A percentile compares a stretch with the other conserved stretches of the same genome.
Evolutionary conservation across 2,888 invertebrate genomes (phyloP).

Genomic region (Dione vanillae): DNA sequence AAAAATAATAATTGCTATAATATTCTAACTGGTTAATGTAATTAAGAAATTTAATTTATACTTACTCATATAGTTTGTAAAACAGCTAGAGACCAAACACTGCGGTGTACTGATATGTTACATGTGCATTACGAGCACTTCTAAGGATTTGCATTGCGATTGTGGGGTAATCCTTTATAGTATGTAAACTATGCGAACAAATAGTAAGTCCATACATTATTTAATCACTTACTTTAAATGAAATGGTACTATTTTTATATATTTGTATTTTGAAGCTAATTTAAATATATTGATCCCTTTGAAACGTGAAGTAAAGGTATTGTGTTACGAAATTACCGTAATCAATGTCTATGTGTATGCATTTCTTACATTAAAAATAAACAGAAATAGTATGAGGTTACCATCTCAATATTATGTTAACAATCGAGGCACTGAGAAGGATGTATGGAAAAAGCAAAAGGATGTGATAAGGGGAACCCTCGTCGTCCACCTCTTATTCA

Average conservation of each 20-base stretch:
- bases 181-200: constrained; percentile 14
- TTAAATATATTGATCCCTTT: too few species aligned
- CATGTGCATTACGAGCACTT: constrained; percentile 8
- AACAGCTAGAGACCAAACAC: not conserved
- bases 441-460: too few species aligned
- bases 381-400: too few species aligned
- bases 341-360: too few species aligned
- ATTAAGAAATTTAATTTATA: not conserved
- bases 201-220: not conserved
- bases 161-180: constrained; percentile 19
- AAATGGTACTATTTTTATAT: not conserved
- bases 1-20: not conserved
- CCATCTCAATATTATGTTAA: too few species aligned
- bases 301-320: too few species aligned
- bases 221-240: constrained; percentile 1
- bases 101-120: not conserved
- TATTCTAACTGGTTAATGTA: not conserved
- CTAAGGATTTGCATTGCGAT: constrained; percentile 10
- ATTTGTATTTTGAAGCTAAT: too few species aligned
- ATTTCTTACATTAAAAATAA: too few species aligned
- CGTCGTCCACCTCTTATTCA: too few species aligned
- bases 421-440: too few species aligned
- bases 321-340: too few species aligned
- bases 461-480: too few species aligned
- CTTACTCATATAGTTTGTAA: not conserved